These are phyloP conservation scores for Alces alces DNA, from an alignment of 2,113 vertebrate genomes.

Conservation along the genomic window DNA sequence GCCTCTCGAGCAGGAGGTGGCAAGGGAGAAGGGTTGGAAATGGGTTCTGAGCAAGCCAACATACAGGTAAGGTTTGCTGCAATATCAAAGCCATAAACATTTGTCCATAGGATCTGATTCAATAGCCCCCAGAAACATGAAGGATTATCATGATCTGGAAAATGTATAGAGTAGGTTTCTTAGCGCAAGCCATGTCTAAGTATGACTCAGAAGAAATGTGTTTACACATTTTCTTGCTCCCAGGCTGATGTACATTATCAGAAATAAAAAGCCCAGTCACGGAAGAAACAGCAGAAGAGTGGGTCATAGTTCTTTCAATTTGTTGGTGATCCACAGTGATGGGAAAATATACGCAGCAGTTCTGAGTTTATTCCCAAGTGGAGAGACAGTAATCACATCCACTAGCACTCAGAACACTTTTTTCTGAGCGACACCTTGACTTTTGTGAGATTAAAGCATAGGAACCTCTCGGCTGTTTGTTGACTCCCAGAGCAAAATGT, in stretches of 20 bases:
- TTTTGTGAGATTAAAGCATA: background rate
- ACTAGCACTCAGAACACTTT: background rate
- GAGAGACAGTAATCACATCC: background rate
- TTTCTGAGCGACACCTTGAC: background rate
- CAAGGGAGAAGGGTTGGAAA: background rate
- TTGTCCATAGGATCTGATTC: background rate
- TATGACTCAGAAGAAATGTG: background rate
- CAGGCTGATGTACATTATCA: background rate
- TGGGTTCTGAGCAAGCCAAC: background rate
- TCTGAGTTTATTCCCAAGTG: background rate
- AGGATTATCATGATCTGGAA: background rate
- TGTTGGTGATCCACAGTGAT: background rate
- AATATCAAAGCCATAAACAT: background rate
- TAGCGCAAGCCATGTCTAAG: background rate
- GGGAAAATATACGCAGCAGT: background rate
- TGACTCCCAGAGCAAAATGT: background rate
- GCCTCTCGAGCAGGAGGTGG: background rate
- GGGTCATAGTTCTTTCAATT: background rate
- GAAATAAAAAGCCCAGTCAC: background rate
- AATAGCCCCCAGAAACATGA: background rate
- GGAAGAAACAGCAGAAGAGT: background rate
- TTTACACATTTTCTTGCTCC: background rate
- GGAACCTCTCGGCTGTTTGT: background rate
- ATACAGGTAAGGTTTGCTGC: background rate
- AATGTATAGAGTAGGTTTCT: background rate